phyloP scores from a whole-genome alignment of 2,113 vertebrate species.

The Thinocorus orbignyianus region DNA sequence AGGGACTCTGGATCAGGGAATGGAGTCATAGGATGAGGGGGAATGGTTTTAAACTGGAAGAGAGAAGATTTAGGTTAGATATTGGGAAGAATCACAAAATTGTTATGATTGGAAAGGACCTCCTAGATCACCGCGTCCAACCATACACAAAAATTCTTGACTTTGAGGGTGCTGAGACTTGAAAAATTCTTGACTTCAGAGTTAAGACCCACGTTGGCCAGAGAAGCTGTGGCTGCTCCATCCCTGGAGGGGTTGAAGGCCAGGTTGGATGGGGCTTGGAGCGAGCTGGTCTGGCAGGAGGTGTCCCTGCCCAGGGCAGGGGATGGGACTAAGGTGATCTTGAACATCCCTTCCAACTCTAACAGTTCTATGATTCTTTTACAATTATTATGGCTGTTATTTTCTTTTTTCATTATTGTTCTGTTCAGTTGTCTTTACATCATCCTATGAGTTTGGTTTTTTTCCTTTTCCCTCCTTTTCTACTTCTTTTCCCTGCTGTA shows the following conservation, averaged over 20 bases:
- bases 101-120: too few relatives aligned
- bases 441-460: neutral
- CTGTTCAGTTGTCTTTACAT: neutral
- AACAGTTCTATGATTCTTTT: neutral
- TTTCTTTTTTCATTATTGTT: neutral
- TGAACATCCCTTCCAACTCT: neutral
- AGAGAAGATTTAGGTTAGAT: neutral
- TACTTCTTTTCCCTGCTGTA: neutral
- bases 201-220: neutral
- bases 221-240: neutral
- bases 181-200: neutral
- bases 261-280: neutral
- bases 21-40: neutral
- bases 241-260: neutral
- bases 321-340: neutral
- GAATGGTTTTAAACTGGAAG: neutral
- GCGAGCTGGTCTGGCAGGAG: neutral
- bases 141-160: neutral
- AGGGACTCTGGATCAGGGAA: neutral
- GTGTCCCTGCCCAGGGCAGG: neutral
- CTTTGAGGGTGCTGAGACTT: neutral
- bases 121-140: too few relatives aligned
- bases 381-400: neutral
- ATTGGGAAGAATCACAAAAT: neutral
- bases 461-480: neutral